Percentiles rank a stretch among this genome's conserved stretches.
phyloP scores from a whole-genome alignment of 35 echinoderm and acorn worm genomes.

The Chiridota heheva region DNA sequence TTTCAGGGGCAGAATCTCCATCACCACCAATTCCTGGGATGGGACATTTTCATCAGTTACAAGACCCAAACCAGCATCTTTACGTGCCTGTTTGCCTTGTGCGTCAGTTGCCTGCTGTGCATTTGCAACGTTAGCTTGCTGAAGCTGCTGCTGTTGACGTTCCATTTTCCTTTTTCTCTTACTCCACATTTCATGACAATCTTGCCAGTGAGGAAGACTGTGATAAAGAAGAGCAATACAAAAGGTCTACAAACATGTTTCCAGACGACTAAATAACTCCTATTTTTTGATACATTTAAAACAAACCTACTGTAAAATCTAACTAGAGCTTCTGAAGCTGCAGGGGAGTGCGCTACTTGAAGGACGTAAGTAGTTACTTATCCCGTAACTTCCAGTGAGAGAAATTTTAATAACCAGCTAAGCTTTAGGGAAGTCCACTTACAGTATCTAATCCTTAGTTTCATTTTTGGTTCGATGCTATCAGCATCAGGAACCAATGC shows the following conservation, averaged over 20 bases:
- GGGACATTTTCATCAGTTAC: slow-evolving; percentile 60
- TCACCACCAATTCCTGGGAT: slow-evolving; percentile 70
- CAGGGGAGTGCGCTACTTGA: too few relatives aligned
- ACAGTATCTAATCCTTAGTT: too few relatives aligned
- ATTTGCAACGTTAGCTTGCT: neutral
- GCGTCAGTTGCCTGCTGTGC: slow-evolving; percentile 31
- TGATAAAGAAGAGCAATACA: neutral
- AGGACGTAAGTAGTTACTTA: too few relatives aligned
- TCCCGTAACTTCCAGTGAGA: too few relatives aligned
- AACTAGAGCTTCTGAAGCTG: too few relatives aligned
- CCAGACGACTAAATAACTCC: too few relatives aligned
- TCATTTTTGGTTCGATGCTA: too few relatives aligned
- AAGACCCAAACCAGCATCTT: slow-evolving; percentile 68
- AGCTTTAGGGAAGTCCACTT: too few relatives aligned
- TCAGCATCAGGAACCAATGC: too few relatives aligned
- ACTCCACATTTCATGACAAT: slow-evolving; percentile 99
- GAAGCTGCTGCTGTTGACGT: slow-evolving; percentile 56
- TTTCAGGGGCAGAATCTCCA: slow-evolving; percentile 22
- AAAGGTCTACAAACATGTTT: neutral
- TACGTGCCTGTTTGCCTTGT: slow-evolving; percentile 45
- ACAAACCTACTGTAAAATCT: too few relatives aligned
- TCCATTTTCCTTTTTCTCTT: slow-evolving; percentile 78
- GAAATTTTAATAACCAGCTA: too few relatives aligned
- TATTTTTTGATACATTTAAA: too few relatives aligned
- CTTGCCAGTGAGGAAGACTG: slow-evolving; percentile 95